Conservation (phyloP, 2,888 invertebrate species). For the Cerceris rybyensis region DNA sequence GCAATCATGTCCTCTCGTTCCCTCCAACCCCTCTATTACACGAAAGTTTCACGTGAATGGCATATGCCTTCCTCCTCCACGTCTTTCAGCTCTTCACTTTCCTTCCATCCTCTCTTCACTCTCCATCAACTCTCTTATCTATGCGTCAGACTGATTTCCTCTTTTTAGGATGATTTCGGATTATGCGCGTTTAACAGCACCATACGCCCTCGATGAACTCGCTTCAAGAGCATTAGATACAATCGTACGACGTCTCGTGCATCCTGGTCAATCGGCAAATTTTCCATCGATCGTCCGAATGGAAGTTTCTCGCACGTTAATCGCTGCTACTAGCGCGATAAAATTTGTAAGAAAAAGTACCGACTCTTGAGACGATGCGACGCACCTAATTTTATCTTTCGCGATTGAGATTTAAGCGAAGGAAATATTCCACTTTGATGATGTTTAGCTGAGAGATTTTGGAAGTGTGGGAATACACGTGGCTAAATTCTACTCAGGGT, state of each 20-base stretch:
- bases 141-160: conserved; percentile 4
- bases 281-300: conserved; percentile 37
- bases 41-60: conserved; percentile 58
- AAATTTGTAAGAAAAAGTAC: not conserved
- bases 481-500: too few species aligned
- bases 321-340: not conserved
- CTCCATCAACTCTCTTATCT: conserved; percentile 34
- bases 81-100: too few species aligned
- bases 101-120: not conserved
- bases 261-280: conserved; percentile 18
- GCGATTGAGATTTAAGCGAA: too few species aligned
- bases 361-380: not conserved
- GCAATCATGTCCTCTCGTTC: conserved; percentile 48
- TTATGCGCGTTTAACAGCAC: conserved; percentile 3
- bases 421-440: too few species aligned
- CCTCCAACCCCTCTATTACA: conserved; percentile 30
- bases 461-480: too few species aligned
- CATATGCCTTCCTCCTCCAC: not conserved
- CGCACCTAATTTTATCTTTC: not conserved
- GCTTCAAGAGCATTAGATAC: too few species aligned
- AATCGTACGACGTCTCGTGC: too few species aligned
- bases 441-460: too few species aligned
- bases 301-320: conserved; percentile 12
- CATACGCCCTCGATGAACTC: conserved; percentile 20
- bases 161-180: conserved; percentile 8